Conservation (phyloP, 1,140 invertebrate species). For the Nasonia giraulti region DNA sequence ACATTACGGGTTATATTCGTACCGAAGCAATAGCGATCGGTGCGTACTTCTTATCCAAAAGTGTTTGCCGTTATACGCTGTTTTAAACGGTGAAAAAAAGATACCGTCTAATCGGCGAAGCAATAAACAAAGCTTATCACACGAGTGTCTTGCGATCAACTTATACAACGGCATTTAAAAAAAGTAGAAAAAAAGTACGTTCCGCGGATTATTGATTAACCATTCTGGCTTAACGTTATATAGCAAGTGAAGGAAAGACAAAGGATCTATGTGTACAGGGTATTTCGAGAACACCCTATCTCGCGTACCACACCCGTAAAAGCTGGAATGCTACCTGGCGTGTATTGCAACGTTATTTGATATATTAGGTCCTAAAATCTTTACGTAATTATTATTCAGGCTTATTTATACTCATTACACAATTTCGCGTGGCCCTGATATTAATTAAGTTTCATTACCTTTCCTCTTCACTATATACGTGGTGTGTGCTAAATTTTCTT, state of each 20-base stretch:
- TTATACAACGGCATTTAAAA: too few species aligned
- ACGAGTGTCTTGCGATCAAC: too few species aligned
- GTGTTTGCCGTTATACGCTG: too few species aligned
- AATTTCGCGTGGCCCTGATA: background rate
- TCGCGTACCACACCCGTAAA: background rate
- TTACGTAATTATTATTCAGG: background rate
- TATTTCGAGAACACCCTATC: background rate
- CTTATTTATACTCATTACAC: background rate
- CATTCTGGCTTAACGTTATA: too few species aligned
- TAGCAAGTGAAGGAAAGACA: background rate
- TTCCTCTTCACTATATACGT: background rate
- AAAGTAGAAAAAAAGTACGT: too few species aligned
- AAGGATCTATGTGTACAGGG: background rate
- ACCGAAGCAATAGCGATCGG: background rate
- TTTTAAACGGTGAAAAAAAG: too few species aligned
- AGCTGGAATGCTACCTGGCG: background rate
- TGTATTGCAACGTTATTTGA: conserved; percentile 12
- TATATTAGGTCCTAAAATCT: conserved; percentile 3
- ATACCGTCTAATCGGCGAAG: background rate
- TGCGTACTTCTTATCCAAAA: too few species aligned
- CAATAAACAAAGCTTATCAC: conserved; percentile 13
- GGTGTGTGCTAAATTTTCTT: too few species aligned
- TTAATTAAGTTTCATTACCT: background rate
- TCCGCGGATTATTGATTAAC: background rate
- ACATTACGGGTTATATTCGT: background rate